Evolutionary conservation across 1,140 invertebrate genomes (phyloP).

Genomic region (Xylocopa sonorina): DNA sequence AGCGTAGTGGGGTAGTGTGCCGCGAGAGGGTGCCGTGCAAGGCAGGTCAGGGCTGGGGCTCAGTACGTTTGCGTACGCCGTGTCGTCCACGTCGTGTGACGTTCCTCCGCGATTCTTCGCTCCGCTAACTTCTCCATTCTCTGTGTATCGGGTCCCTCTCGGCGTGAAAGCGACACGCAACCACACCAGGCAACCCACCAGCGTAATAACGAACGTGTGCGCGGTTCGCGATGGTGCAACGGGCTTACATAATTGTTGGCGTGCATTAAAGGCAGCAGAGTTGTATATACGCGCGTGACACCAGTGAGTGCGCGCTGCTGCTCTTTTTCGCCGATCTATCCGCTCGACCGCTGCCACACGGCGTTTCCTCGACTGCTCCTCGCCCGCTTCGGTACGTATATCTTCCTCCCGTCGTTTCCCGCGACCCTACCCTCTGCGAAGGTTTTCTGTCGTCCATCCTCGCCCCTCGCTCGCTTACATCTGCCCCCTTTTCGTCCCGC

Average conservation of each 20-base stretch:
- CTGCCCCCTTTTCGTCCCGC: slow-evolving; percentile 36
- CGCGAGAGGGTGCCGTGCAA: slow-evolving; percentile 65
- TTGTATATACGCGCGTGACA: slow-evolving; percentile 49
- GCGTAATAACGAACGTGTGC: slow-evolving; percentile 35
- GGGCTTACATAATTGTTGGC: slow-evolving; percentile 69
- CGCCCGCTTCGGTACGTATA: slow-evolving; percentile 22
- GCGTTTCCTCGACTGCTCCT: slow-evolving; percentile 9
- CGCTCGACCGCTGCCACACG: slow-evolving; percentile 6
- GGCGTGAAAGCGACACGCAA: background rate
- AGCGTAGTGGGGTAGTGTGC: slow-evolving; percentile 46
- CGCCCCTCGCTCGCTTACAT: slow-evolving; percentile 3
- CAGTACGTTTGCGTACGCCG: slow-evolving; percentile 62
- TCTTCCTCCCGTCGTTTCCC: background rate
- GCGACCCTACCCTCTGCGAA: background rate
- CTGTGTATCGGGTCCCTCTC: slow-evolving; percentile 22
- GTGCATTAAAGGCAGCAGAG: slow-evolving; percentile 45
- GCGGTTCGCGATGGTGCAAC: slow-evolving; percentile 48
- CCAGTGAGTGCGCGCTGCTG: slow-evolving; percentile 45
- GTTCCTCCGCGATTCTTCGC: slow-evolving; percentile 20
- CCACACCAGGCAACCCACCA: background rate
- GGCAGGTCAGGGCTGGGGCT: slow-evolving; percentile 75
- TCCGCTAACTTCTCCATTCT: slow-evolving; percentile 12
- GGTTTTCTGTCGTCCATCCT: slow-evolving; percentile 11
- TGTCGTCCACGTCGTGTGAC: slow-evolving; percentile 10
- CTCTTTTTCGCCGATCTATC: slow-evolving; percentile 39